Base-by-base conservation (phyloP, 1,140 invertebrate genomes). In the Lasioglossum baleicum region DNA sequence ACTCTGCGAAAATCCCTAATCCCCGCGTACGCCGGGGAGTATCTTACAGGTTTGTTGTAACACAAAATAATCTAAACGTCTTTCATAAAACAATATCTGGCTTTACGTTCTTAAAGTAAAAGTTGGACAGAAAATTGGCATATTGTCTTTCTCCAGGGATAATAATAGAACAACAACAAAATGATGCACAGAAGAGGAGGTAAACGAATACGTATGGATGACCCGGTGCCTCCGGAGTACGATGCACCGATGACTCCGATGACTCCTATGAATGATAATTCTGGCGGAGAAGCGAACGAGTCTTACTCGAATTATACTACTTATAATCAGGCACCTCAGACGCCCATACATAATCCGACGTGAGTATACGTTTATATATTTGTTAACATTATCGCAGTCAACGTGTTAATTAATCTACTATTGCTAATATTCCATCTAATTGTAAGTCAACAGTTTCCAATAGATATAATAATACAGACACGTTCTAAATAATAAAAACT, bases 161-260 rank as follows among this genome's bases (percentile, higher is more conserved):
- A 65, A 11, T 56, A 35, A 44, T 22, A 51, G 20, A 22, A 60
- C 4, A 44, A 56, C 40, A 31, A n/a, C 42, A 85, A 87, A 75
- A 94, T 91, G 89, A 97, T 97, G 96, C 95, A 96, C 91, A 94
- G 96, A 82, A 94, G 96, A 79, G 96, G 96, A 85, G 97, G 97
- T 67, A 98, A 98, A 93, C 94, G 97, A 72, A 98, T 98, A 88
- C 96, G 97, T 61, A 97, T 98, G 96, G 97, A 98, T 93, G 97
- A 98, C 92, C 97, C 97, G 73, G 94, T 94, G 15, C 96, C 97
- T 67, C 96, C 96, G 31, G 96, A 97, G 90, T 97, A 97, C 90
- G 96, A 97, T 35, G 95, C 95, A 77, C 96, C 96, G 0, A 96
- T 96, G 95, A 96, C 96, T 31, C 96, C 96, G 2, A 95, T 96